Evolutionary conservation across 2,797 vertebrate genomes (phyloP).

Genomic region (Micropoecilia bifurca): DNA sequence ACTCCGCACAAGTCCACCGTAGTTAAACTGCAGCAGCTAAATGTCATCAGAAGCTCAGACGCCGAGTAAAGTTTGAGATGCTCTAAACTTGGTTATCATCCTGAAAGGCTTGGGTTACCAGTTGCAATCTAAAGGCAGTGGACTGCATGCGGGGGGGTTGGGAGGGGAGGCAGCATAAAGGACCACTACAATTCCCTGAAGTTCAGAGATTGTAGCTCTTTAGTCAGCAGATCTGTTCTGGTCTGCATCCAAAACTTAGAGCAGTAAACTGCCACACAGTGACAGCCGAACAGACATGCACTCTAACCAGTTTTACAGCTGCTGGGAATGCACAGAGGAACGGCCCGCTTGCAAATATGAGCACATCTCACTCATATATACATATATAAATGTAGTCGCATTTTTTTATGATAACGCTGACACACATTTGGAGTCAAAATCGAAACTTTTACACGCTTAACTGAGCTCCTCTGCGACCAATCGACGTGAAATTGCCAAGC

Average conservation of each 20-base stretch:
- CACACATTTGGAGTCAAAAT: background rate
- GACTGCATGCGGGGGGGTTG: background rate
- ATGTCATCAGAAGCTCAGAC: slow-evolving; percentile 18
- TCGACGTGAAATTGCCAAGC: background rate
- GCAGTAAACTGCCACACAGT: slow-evolving; percentile 70
- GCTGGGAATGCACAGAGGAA: slow-evolving; percentile 32
- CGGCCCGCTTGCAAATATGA: slow-evolving; percentile 47
- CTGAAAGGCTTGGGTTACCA: background rate
- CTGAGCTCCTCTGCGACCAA: background rate
- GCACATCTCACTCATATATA: background rate
- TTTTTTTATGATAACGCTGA: background rate
- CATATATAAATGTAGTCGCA: background rate
- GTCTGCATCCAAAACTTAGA: slow-evolving; percentile 58
- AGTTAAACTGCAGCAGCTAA: slow-evolving; percentile 13
- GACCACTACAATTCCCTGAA: background rate
- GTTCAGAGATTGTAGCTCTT: slow-evolving; percentile 42
- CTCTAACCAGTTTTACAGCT: slow-evolving; percentile 47
- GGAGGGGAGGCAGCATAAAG: background rate
- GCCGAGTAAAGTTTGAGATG: background rate
- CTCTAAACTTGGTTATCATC: slow-evolving; percentile 25
- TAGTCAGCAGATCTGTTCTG: slow-evolving; percentile 70
- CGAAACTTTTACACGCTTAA: background rate
- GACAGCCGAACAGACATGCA: slow-evolving; percentile 44
- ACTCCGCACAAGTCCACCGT: slow-evolving; percentile 12
- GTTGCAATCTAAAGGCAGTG: slow-evolving; percentile 19